These are phyloP conservation scores for Pituophis catenifer DNA, from an alignment of 2,113 vertebrate genomes.

Conservation along the genomic window DNA sequence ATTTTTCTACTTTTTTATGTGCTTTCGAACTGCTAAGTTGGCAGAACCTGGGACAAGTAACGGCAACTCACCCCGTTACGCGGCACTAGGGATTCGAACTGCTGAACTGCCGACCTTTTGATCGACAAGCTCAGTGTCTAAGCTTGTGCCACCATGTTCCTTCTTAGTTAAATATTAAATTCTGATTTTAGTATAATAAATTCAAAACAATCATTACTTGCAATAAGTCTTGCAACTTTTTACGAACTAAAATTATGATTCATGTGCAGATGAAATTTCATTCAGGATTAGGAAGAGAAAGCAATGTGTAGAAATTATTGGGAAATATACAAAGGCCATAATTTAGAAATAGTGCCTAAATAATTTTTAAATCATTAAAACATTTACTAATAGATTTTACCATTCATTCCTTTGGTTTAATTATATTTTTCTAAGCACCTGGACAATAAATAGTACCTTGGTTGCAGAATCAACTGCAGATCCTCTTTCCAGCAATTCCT, in stretches of 20 bases:
- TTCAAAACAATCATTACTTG: too few relatives aligned
- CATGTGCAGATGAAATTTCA: neutral
- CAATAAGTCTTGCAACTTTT: neutral
- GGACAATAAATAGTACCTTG: conserved; percentile 77
- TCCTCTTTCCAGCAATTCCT: conserved; percentile 91
- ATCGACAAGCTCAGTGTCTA: too few relatives aligned
- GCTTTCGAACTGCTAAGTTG: too few relatives aligned
- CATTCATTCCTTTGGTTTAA: neutral
- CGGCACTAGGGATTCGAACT: too few relatives aligned
- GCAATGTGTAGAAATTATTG: neutral
- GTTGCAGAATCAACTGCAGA: conserved; percentile 90
- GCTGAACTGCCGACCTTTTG: too few relatives aligned
- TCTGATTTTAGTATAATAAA: neutral
- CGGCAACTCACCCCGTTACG: too few relatives aligned
- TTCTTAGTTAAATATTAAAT: neutral
- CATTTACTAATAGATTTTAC: neutral
- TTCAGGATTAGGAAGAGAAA: neutral
- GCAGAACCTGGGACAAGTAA: too few relatives aligned
- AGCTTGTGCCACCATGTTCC: too few relatives aligned
- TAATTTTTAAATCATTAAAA: neutral
- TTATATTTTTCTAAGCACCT: neutral
- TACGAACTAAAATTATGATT: neutral
- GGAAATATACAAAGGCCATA: neutral
- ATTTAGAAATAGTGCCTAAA: neutral
- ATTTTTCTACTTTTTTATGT: too few relatives aligned